Conservation (phyloP, 2,888 invertebrate genomes). For the Keiferia lycopersicella region DNA sequence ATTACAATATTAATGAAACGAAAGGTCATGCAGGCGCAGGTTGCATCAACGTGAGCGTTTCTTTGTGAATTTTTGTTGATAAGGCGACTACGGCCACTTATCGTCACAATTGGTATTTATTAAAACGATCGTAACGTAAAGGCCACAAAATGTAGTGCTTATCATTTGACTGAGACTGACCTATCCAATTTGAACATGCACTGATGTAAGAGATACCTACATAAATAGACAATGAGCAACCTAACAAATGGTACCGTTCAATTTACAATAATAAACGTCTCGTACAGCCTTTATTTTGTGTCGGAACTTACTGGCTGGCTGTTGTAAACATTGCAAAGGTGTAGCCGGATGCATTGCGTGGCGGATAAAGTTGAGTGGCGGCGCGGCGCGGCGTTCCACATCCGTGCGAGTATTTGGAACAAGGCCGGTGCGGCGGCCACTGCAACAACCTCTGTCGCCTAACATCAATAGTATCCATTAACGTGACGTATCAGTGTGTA, state of each 20-base stretch:
- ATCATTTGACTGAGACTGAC: neutral
- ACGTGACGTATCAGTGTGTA: constrained; percentile 2
- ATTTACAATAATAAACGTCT: no score
- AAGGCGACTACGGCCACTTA: neutral
- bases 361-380: constrained; percentile 32
- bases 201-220: neutral
- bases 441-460: constrained; percentile 35
- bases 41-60: neutral
- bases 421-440: constrained; percentile 42
- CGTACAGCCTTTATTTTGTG: neutral
- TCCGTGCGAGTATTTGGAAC: constrained; percentile 48
- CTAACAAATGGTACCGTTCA: no score
- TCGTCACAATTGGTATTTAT: neutral
- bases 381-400: constrained; percentile 46
- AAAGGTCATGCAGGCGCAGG: constrained; percentile 25
- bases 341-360: constrained; percentile 36
- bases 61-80: constrained; percentile 20
- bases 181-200: neutral
- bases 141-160: neutral
- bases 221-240: no score
- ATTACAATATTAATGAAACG: constrained; percentile 27
- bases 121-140: neutral
- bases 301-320: neutral
- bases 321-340: constrained; percentile 19
- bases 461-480: constrained; percentile 2